Evolutionary conservation across 2,113 vertebrate genomes (phyloP).

Genomic region (Oryctolagus cuniculus): mOryCun1.1 NC_091443.1:62815501-62816000

Average conservation of each 20-base stretch:
- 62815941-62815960: background rate
- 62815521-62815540: background rate
- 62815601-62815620: background rate
- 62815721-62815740: background rate
- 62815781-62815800: background rate
- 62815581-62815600: background rate
- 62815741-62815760: background rate
- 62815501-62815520: background rate
- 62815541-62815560: background rate
- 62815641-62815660: background rate
- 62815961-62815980: background rate
- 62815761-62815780: background rate
- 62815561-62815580: background rate
- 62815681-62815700: background rate
- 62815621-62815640: background rate
- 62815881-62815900: slow-evolving; percentile 22
- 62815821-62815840: slow-evolving; percentile 7
- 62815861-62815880: slow-evolving; percentile 9
- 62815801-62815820: background rate
- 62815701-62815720: fast-evolving
- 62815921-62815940: background rate
- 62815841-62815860: slow-evolving; percentile 32
- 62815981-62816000: background rate
- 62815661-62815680: background rate
- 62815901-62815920: background rate